Evolutionary conservation across 1,140 invertebrate genomes (phyloP), one percentile per base, ranked within the genome.

Genomic region (Caerostris darwini): DNA sequence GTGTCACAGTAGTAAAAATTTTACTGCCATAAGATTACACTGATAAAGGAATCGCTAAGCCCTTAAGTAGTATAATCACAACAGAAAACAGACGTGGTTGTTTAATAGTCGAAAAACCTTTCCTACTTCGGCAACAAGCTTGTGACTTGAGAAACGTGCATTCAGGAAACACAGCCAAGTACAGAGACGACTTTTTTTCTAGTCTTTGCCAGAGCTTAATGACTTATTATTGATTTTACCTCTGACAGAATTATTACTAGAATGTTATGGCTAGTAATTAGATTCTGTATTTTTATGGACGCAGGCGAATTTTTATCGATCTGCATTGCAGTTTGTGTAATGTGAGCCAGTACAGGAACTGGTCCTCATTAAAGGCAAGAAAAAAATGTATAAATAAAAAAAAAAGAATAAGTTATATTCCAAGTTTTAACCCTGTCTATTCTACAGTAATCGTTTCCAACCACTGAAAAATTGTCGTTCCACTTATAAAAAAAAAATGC

Each of bases 221-320:
- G 92, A 93, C 92, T 71, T 93, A 93, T 93, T 93, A 93, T 93
- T 86, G 92, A 93, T 93, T 87, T 93, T 93, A 93, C 92, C 64
- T 87, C 54, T 87, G 92, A 86, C 82, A 87, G 92, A 93, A 87
- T 93, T 93, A 93, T 93, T 93, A 77, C 81, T 34, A 86, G 81
- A 93, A 86, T 93, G 82, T 93, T 85, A 93, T 93, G 92, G 67
- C 92, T 93, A 56, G 64, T 87, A 93, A 93, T 93, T 93, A 93
- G 92, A 71, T 93, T 93, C 64, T 71, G 92, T 87, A 87, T 85
- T 93, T 93, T 93, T 93, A 86, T 93, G 67, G 59, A 57, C 81
- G 12, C 90, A 50, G 56, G 58, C 50, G 61, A 92, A 92, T 64
- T 90, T 92, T 92, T 92, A 92, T 92, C 90, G 90, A 83, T 92